Base-by-base conservation (phyloP, 2,113 vertebrate genomes). In the Microcebus jonahi region DNA sequence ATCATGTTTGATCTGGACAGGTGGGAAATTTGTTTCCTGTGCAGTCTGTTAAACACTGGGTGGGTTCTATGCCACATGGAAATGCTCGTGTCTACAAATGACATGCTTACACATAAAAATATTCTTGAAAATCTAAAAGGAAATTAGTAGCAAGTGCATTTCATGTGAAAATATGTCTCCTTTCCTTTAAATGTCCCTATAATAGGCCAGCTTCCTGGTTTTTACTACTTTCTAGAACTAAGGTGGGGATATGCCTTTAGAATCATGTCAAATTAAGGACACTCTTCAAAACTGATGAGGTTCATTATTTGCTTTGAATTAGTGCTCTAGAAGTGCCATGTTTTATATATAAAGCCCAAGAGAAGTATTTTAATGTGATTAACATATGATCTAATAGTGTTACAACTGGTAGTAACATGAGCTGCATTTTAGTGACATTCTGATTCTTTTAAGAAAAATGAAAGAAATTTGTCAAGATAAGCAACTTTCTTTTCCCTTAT, bases 331-430 rank as follows among this genome's bases (percentile, higher is more conserved):
- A 91, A 83, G 31, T 87, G n/a, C 25, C 39, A 14, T 42, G 29
- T 71, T 90, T 85, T 83, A 48, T 15, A 59, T 45, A 36, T 85
- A 80, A 90, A 89, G 36, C 65, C n/a, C 55, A 61, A 67, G n/a
- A 61, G 59, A 85, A 59, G 34, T 70, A 71, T 91, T 96, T 94
- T 59, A 39, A 82, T 79, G 70, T 63, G 59, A 85, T 90, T 84
- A 55, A 73, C n/a, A 31, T 82, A 21, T 68, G 48, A 55, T 36
- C 25, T 63, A 75, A 77, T 10, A 59, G 21, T 48, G 20, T 77
- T 83, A 31, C 6, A 34, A 31, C 23, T 88, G 20, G 25, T 55
- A 70, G 6, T 48, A 57, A 67, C n/a, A 76, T 15, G 9, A 77
- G 8, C 48, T 75, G 6, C 42, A 82, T 70, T 85, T 95, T 84